Conservation (phyloP, 2,888 invertebrate genomes). For the Athripsodes cinereus region DNA sequence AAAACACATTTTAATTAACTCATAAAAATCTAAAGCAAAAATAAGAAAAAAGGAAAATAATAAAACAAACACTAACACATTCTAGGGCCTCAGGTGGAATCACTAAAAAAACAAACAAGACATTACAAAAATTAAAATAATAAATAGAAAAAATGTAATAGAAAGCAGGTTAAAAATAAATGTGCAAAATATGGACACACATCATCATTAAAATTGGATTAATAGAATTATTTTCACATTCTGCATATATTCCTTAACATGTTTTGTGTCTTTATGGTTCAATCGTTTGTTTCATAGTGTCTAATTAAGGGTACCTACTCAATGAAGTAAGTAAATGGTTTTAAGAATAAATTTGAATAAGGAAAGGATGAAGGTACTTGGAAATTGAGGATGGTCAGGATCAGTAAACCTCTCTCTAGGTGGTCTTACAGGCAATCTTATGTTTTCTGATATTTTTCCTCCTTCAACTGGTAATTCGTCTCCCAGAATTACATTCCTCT, state of each 20-base stretch:
- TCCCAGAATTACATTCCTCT: constrained; percentile 7
- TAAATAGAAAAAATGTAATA: no score
- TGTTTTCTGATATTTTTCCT: constrained; percentile 12
- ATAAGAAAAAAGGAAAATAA: not conserved
- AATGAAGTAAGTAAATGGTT: no score
- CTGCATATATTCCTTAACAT: no score
- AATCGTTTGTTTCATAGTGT: no score
- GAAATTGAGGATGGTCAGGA: not conserved
- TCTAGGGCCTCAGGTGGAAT: not conserved
- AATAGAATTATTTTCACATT: no score
- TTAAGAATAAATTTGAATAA: no score
- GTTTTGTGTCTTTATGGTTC: no score
- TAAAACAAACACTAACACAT: not conserved
- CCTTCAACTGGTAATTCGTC: constrained; percentile 8
- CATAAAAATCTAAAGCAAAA: not conserved
- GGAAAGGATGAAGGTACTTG: constrained; percentile 2
- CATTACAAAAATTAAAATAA: no score
- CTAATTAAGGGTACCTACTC: no score
- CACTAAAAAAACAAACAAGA: not conserved
- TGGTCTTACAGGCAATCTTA: not conserved
- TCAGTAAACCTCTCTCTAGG: constrained; percentile 6
- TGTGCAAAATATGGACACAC: no score
- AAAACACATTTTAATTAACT: not conserved
- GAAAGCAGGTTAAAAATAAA: no score
- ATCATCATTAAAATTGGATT: no score